These are phyloP conservation scores for Octopus bimaculoides DNA, from an alignment of 1,140 invertebrate species.

Conservation along the genomic window DNA sequence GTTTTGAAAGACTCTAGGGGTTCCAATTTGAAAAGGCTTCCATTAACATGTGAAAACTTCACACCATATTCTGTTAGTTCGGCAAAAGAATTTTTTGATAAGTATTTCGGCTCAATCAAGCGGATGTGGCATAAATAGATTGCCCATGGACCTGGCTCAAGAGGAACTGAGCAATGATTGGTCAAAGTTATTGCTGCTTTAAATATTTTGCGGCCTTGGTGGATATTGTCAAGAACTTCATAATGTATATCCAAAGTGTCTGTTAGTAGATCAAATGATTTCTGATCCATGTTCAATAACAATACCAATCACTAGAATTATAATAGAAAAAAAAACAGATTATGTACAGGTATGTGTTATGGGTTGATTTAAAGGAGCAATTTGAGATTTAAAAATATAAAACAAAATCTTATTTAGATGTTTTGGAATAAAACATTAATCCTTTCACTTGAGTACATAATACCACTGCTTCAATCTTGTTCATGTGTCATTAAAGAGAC, in stretches of 20 bases:
- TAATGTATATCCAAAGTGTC: constrained; percentile 29
- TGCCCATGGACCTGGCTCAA: constrained; percentile 31
- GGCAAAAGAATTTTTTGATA: constrained; percentile 25
- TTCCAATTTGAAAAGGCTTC: constrained; percentile 39
- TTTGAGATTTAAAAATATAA: background rate
- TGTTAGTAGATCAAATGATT: constrained; percentile 26
- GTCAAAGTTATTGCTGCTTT: constrained; percentile 27
- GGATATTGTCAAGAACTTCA: constrained; percentile 34
- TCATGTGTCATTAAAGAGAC: too few relatives aligned
- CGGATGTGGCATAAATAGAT: constrained; percentile 47
- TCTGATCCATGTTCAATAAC: constrained; percentile 23
- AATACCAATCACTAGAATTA: background rate
- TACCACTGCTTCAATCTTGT: too few relatives aligned
- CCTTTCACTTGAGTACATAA: too few relatives aligned
- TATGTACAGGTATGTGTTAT: background rate
- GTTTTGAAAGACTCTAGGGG: constrained; percentile 33
- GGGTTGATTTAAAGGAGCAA: background rate
- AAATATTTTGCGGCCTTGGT: constrained; percentile 25
- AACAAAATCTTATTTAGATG: too few relatives aligned
- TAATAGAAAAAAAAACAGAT: background rate
- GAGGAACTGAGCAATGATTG: constrained; percentile 21
- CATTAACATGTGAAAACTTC: constrained; percentile 41
- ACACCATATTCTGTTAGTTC: constrained; percentile 28
- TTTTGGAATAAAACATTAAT: too few relatives aligned
- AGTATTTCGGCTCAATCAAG: constrained; percentile 36